Percentiles rank a stretch among this genome's conserved stretches.
phyloP scores from a whole-genome alignment of 2,888 invertebrate species.

The Ametastegia equiseti region DNA sequence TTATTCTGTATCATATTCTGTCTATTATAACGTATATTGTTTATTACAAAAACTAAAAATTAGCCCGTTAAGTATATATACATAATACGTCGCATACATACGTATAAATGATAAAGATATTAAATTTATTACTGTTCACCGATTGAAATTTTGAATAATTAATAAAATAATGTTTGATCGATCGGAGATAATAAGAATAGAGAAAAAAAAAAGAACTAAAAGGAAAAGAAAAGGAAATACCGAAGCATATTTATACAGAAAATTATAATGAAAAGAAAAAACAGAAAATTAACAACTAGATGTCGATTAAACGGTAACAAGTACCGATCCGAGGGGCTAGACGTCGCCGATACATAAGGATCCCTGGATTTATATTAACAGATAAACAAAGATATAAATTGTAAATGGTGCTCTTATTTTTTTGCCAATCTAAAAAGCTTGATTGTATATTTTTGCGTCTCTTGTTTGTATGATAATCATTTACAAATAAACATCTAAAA shows the following conservation, averaged over 20 bases:
- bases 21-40: too few relatives aligned
- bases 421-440: conserved; percentile 67
- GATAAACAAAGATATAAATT: conserved; percentile 8
- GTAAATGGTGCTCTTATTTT: conserved; percentile 15
- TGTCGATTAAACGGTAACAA: too few relatives aligned
- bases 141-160: neutral
- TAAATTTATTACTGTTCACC: too few relatives aligned
- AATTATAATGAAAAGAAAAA: neutral
- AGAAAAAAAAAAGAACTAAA: neutral
- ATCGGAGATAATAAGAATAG: neutral
- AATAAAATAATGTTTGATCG: neutral
- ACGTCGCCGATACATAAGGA: neutral
- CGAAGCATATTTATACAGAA: neutral
- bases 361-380: too few relatives aligned
- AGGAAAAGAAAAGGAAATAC: neutral
- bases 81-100: too few relatives aligned
- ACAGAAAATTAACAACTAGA: neutral
- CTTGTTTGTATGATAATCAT: conserved; percentile 69
- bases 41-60: too few relatives aligned
- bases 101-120: too few relatives aligned
- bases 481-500: conserved; percentile 24
- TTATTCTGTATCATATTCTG: too few relatives aligned
- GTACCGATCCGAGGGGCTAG: too few relatives aligned
- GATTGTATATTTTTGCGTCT: conserved; percentile 71
- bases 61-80: too few relatives aligned